phyloP scores from a whole-genome alignment of 1,140 invertebrate species.

The Theocolax elegans region DNA sequence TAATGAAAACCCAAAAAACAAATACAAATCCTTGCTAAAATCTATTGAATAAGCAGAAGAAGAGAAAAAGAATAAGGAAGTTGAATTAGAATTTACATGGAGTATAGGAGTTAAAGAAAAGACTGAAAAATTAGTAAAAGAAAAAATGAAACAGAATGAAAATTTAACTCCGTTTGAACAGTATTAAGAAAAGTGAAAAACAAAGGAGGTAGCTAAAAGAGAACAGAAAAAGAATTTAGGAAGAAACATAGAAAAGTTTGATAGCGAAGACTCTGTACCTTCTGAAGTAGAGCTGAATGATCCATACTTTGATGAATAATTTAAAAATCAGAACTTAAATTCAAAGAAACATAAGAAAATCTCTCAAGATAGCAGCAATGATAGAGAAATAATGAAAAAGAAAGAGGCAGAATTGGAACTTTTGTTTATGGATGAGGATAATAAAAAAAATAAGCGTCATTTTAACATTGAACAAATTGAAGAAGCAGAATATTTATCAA shows the following conservation, averaged over 20 bases:
- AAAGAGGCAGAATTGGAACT: conserved; percentile 80
- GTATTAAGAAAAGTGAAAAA: conserved; percentile 80
- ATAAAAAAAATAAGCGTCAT: conserved; percentile 75
- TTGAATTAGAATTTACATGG: conserved; percentile 89
- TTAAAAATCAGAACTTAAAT: conserved; percentile 60
- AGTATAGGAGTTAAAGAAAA: conserved; percentile 79
- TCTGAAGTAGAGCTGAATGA: conserved; percentile 86
- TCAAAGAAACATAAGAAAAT: conserved; percentile 28
- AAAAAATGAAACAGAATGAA: conserved; percentile 71
- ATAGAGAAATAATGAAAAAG: conserved; percentile 66
- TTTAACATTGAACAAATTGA: conserved; percentile 90
- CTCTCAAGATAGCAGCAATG: conserved; percentile 52
- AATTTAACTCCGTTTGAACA: conserved; percentile 81
- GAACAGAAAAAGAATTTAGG: conserved; percentile 52
- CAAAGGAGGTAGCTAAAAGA: conserved; percentile 77
- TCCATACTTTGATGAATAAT: conserved; percentile 84
- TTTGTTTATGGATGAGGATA: conserved; percentile 78
- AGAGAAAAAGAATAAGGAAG: conserved; percentile 77
- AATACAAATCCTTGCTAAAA: conserved; percentile 79
- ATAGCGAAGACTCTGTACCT: conserved; percentile 78
- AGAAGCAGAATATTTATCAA: conserved; percentile 70
- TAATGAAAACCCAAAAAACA: conserved; percentile 70
- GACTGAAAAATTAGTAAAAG: conserved; percentile 75
- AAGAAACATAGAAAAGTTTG: conserved; percentile 52
- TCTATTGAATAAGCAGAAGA: conserved; percentile 80